phyloP scores from a whole-genome alignment of 2,888 invertebrate genomes.

The Amphimallon solstitiale region DNA sequence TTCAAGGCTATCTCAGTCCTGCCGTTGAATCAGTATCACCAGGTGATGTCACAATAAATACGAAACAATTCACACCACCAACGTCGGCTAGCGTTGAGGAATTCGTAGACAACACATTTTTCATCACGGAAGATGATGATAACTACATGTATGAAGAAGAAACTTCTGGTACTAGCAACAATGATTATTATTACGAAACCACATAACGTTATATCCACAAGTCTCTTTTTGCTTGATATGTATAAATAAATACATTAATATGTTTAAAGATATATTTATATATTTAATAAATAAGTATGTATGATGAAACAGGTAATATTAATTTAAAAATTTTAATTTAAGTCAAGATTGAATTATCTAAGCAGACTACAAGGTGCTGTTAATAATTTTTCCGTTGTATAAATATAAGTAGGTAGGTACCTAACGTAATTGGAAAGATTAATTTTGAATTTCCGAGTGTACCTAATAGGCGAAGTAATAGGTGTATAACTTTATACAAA shows the following conservation, averaged over 20 bases:
- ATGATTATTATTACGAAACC: slow-evolving; percentile 22
- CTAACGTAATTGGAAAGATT: too few species aligned
- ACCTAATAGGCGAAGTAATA: too few species aligned
- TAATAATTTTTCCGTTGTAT: too few species aligned
- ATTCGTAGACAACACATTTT: slow-evolving; percentile 25
- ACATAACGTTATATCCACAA: background rate
- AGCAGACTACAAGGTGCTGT: too few species aligned
- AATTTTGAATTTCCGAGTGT: too few species aligned
- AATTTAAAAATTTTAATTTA: background rate
- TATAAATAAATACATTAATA: background rate
- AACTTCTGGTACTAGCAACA: slow-evolving; percentile 12
- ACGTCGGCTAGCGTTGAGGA: slow-evolving; percentile 40
- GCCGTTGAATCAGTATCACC: slow-evolving; percentile 32
- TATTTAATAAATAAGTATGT: too few species aligned
- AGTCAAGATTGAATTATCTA: background rate
- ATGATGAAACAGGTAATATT: too few species aligned
- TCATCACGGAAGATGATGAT: slow-evolving; percentile 29
- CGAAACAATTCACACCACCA: slow-evolving; percentile 46
- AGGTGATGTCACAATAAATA: slow-evolving; percentile 42
- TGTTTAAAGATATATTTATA: background rate
- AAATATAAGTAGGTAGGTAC: too few species aligned
- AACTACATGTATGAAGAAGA: slow-evolving; percentile 17
- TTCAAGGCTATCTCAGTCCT: slow-evolving; percentile 50
- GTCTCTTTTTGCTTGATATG: background rate
- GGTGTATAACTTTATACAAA: too few species aligned